Evolutionary conservation across 2,113 vertebrate species (phyloP), one percentile per base, ranked within the genome.

Genomic region (Talpa occidentalis): DNA sequence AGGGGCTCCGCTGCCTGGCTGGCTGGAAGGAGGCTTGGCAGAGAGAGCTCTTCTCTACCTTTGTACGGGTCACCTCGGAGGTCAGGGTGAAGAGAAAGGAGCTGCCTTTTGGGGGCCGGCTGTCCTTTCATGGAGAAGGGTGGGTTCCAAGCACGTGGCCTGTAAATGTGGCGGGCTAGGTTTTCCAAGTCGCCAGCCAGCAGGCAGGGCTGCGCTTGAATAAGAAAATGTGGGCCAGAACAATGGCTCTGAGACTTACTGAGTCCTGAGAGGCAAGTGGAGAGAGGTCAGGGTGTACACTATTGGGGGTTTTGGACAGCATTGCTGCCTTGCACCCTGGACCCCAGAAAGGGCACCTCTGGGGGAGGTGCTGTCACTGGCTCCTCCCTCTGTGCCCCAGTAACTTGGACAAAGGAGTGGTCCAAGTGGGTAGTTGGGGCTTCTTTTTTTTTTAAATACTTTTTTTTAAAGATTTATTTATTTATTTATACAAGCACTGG

Each of bases 1-100:
- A 12, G 40, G 32, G 87, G 82, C 0, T 2, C 49, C 28, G 2
- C 74, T 42, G 14, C n/a, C n/a, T 0, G 0, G 5, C n/a, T n/a
- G 40, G 70, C 67, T 73, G 35, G 60, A 78, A 78, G 6, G 74
- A 81, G 44, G 16, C 66, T 70, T 93, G 95, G 87, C 97, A 54
- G 52, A 10, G 54, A 21, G 54, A 2, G 47, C 60, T 44, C 19
- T 17, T 10, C 21, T 74, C 10, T 44, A n/a, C 88, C 81, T 84
- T 90, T 67, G 42, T 9, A 42, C 1, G 24, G 32, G 84, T 56
- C 86, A 32, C 86, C 88, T 3, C 30, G 44, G 94, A 79, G 73
- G 94, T 80, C 78, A 78, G 64, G 78, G 82, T 9, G 0, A 5
- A 56, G 86, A 70, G 64, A 59, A 59, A 74, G 60, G 93, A n/a